A percentile compares a stretch with the other conserved stretches of the same genome.
phyloP scores from a whole-genome alignment of 2,888 invertebrate species.

The Aproaerema taeniolella region DNA sequence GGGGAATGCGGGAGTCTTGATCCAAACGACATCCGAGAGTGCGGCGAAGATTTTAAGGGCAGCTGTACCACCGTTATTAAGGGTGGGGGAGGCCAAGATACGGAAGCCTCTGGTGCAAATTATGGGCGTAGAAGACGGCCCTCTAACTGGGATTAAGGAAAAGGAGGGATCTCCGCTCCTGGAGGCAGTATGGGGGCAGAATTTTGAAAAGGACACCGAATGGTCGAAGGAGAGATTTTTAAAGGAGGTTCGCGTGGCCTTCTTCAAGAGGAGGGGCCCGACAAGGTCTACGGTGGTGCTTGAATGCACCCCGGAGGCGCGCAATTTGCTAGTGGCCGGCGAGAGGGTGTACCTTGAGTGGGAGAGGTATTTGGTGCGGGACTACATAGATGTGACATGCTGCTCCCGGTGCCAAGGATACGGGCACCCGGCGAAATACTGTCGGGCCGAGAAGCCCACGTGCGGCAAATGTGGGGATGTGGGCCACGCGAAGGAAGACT shows the following conservation, averaged over 20 bases:
- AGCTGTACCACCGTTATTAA: not conserved
- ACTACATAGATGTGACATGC: too few relatives aligned
- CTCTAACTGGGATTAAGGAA: not conserved
- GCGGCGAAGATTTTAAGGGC: not conserved
- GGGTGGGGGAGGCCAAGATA: not conserved
- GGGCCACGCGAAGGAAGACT: too few relatives aligned
- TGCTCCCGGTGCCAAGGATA: too few relatives aligned
- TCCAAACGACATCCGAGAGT: not conserved
- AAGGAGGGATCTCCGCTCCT: not conserved
- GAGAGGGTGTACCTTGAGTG: too few relatives aligned
- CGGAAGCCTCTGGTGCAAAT: not conserved
- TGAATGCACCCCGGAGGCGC: too few relatives aligned
- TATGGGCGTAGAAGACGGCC: not conserved
- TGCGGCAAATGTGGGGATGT: too few relatives aligned
- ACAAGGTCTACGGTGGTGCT: constrained; percentile 1
- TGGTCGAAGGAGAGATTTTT: not conserved
- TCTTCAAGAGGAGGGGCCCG: not conserved
- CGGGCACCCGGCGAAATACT: too few relatives aligned
- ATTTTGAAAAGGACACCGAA: not conserved
- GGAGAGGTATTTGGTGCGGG: too few relatives aligned
- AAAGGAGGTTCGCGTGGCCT: not conserved
- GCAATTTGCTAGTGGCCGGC: too few relatives aligned
- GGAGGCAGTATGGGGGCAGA: constrained; percentile 7
- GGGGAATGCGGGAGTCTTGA: not conserved
- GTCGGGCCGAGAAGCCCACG: too few relatives aligned